A percentile compares a stretch with the other conserved stretches of the same genome.
Conservation (phyloP, 2,797 vertebrate genomes). For the Lindbergichthys nudifrons region DNA sequence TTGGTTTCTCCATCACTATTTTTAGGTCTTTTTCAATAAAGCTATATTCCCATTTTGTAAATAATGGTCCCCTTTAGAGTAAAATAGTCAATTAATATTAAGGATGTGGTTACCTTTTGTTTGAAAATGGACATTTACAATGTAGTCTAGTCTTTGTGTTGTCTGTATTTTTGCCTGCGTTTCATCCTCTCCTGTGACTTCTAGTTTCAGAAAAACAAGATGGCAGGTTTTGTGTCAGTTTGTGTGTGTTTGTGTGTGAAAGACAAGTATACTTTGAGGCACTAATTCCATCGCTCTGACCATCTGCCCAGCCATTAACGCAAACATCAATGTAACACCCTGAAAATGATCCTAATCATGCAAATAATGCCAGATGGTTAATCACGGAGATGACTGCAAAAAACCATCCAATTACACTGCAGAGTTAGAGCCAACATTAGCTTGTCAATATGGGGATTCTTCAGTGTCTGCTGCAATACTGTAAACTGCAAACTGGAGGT, state of each 20-base stretch:
- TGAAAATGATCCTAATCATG: slow-evolving; percentile 16
- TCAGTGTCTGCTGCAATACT: not conserved
- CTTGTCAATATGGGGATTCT: not conserved
- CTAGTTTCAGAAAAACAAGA: too few species aligned
- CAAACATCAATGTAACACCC: slow-evolving; percentile 17
- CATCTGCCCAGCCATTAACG: slow-evolving; percentile 23
- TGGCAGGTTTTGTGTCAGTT: not conserved
- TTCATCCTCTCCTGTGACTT: too few species aligned
- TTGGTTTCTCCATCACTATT: too few species aligned
- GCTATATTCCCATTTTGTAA: too few species aligned
- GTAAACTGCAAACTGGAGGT: not conserved
- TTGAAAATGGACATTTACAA: too few species aligned
- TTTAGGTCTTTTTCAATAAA: too few species aligned
- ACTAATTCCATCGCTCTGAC: slow-evolving; percentile 12
- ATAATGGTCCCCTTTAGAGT: too few species aligned
- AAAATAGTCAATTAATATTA: too few species aligned
- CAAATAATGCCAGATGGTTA: slow-evolving; percentile 33
- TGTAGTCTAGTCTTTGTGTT: too few species aligned
- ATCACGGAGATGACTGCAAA: not conserved
- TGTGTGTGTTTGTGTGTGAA: not conserved
- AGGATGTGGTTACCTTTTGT: too few species aligned
- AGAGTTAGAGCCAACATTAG: slow-evolving; percentile 3
- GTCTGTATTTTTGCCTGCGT: too few species aligned
- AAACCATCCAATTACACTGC: not conserved
- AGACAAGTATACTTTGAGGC: not conserved